These are phyloP conservation scores for Ypsolopha sequella DNA, from an alignment of 2,888 invertebrate species.

Conservation along the genomic window DNA sequence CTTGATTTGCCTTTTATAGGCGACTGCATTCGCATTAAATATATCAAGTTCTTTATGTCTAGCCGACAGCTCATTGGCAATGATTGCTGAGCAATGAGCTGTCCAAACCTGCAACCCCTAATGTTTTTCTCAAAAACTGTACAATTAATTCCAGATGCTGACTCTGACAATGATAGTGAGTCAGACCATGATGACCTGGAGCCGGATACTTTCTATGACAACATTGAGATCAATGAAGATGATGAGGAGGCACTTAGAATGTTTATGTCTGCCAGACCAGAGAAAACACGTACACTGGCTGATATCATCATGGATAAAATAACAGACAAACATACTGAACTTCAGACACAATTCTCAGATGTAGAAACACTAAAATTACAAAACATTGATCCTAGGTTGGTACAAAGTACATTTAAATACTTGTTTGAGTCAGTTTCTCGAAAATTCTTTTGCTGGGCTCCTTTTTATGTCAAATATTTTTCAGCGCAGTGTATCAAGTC, in stretches of 20 bases:
- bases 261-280: constrained; percentile 72
- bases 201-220: constrained; percentile 75
- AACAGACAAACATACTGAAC: constrained; percentile 91
- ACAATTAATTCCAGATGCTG: constrained; percentile 29
- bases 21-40: no score
- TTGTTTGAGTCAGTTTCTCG: no score
- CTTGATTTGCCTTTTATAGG: no score
- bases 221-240: constrained; percentile 85
- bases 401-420: no score
- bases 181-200: constrained; percentile 67
- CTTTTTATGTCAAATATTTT: neutral
- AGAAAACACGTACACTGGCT: constrained; percentile 80
- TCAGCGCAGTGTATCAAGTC: no score
- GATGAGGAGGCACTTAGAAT: constrained; percentile 89
- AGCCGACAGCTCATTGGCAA: no score
- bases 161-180: constrained; percentile 54
- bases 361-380: constrained; percentile 79
- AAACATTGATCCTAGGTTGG: constrained; percentile 82
- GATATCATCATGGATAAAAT: constrained; percentile 95
- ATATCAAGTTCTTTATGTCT: no score
- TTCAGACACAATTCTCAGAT: constrained; percentile 89
- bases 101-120: neutral
- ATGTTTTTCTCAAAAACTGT: neutral
- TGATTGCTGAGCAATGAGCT: no score
- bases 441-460: neutral